These are phyloP conservation scores for Sminthopsis crassicaudata DNA, from an alignment of 2,113 vertebrate species.

Conservation along the genomic window DNA sequence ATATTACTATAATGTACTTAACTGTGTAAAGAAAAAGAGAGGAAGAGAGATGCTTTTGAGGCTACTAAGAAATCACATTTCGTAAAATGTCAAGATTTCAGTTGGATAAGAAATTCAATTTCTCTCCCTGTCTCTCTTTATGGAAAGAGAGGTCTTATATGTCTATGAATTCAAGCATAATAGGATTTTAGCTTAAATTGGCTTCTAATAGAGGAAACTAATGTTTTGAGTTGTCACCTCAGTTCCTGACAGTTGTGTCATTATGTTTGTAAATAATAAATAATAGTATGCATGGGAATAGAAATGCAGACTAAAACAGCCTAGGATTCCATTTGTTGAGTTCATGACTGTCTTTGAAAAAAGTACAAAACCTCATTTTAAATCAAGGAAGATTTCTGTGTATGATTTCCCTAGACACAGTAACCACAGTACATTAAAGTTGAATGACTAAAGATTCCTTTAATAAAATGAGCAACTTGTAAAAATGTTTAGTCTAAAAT, in stretches of 20 bases:
- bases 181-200: conserved; percentile 50
- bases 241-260: neutral
- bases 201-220: conserved; percentile 31
- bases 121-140: conserved; percentile 31
- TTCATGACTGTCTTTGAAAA: neutral
- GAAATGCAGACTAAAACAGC: neutral
- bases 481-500: neutral
- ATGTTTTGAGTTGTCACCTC: neutral
- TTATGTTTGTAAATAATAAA: conserved; percentile 36
- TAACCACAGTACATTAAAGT: neutral
- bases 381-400: neutral
- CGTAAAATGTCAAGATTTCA: conserved; percentile 56
- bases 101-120: conserved; percentile 46
- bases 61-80: conserved; percentile 38
- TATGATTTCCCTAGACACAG: conserved; percentile 2
- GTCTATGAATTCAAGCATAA: conserved; percentile 43
- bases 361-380: neutral
- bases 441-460: neutral
- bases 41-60: neutral
- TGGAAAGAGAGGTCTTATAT: conserved; percentile 13
- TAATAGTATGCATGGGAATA: neutral
- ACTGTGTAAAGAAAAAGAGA: neutral
- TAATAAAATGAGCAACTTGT: neutral
- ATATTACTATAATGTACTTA: neutral
- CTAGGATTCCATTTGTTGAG: neutral